Evolutionary conservation across 37 sponge, comb jelly and placozoan species (phyloP), one percentile per base, ranked within the genome.

Genomic region (Aphrocallistes beatrix): DNA sequence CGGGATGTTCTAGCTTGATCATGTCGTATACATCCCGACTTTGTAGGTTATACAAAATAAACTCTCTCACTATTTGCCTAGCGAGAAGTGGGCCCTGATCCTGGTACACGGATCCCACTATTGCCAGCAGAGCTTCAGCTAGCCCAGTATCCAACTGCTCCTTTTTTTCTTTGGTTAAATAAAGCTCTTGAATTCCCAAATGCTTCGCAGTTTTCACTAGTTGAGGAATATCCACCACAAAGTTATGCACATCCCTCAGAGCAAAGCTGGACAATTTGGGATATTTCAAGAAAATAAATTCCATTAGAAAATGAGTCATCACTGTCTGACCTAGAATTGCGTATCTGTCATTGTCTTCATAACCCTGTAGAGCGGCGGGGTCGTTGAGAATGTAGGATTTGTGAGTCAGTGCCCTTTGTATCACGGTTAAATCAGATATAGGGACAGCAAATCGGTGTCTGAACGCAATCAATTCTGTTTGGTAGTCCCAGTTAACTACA

Each of bases 111-210:
- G 91, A 87, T 17, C 94, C 94, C 10, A 96, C 51, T 10, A 93
- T 85, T 3, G 92, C 94, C 30, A 30, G 82, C 34, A 96, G 36
- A 0, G 89, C 83, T 34, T 83, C 37, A 3, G 37, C 39, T 0
- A 93, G 84, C 0, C 91, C 38, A 1, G 42, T 69, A 17, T 34
- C 19, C 39, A 84, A 81, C 34, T 28, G 49, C 13, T 88, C 42
- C 0, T 89, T 82, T 32, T 32, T 82, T 0, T 51, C 21, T 1
- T 51, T 23, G 23, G 88, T 88, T 23, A 47, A 83, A 23, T 93
- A 87, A 36, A 96, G 91, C 1, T 93, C 91, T 19, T 89, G 81
- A 13, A 93, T 39, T 1, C 96, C 96, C 0, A 96, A 82, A 81
- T 89, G 87, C 21, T 92, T 87, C 16, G 90, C 88, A 6, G 90